phyloP scores from a whole-genome alignment of 2,888 invertebrate genomes.

The Hydrotaea cyrtoneurina region DNA sequence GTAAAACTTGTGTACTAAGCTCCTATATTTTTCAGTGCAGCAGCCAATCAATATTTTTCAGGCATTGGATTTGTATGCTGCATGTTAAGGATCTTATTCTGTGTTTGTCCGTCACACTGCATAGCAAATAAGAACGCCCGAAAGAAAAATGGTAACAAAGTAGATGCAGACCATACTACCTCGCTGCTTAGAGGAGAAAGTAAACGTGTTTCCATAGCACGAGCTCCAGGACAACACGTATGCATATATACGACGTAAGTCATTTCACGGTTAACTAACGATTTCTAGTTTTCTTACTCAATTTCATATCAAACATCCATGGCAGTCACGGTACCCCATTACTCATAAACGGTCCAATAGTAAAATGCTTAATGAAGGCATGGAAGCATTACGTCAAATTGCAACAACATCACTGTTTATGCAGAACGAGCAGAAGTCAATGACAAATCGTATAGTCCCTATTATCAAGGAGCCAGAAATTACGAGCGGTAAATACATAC shows the following conservation, averaged over 20 bases:
- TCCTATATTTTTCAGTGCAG: not conserved
- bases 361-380: conserved; percentile 81
- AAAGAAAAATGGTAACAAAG: conserved; percentile 81
- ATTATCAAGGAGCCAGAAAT: conserved; percentile 80
- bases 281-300: no score
- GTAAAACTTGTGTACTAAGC: conserved; percentile 71
- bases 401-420: conserved; percentile 81
- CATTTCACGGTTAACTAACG: no score
- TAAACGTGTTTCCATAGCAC: conserved; percentile 80
- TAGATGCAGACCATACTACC: conserved; percentile 81
- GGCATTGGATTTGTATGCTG: conserved; percentile 91
- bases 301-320: not conserved
- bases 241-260: conserved; percentile 13
- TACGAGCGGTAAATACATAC: conserved; percentile 70
- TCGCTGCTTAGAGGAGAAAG: conserved; percentile 80
- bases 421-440: conserved; percentile 81
- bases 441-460: conserved; percentile 79
- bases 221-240: conserved; percentile 78
- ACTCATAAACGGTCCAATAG: conserved; percentile 79
- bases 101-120: conserved; percentile 91
- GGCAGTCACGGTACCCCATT: conserved; percentile 76
- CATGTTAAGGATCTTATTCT: conserved; percentile 90
- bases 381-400: conserved; percentile 81
- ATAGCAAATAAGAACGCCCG: conserved; percentile 85
- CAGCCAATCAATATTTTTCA: conserved; percentile 64